Evolutionary conservation across 2,113 vertebrate species (phyloP).

Genomic region (Perca fluviatilis): DNA sequence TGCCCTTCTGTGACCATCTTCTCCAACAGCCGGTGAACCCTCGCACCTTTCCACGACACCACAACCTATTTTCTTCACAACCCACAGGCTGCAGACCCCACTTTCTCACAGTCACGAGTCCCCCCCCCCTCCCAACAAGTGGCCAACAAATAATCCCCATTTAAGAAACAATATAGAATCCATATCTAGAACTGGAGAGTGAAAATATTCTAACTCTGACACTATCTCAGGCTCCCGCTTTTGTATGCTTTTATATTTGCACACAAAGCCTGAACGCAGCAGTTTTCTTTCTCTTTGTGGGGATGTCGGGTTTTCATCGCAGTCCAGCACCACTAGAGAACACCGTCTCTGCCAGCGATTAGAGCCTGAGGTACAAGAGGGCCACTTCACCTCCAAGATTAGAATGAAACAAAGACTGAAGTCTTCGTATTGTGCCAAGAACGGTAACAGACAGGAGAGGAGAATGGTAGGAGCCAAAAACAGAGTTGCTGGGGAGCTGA

Average conservation of each 20-base stretch:
- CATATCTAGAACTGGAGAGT: slow-evolving; percentile 64
- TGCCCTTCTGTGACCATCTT: slow-evolving; percentile 64
- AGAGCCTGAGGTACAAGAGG: slow-evolving; percentile 71
- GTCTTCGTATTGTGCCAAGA: slow-evolving; percentile 72
- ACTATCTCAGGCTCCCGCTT: slow-evolving; percentile 79
- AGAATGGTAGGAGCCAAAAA: slow-evolving; percentile 55
- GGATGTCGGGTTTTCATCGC: slow-evolving; percentile 64
- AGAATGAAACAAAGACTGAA: slow-evolving; percentile 74
- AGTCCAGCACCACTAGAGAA: slow-evolving; percentile 72
- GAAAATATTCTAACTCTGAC: slow-evolving; percentile 71
- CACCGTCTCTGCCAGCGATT: slow-evolving; percentile 74
- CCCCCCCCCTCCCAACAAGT: slow-evolving; percentile 42
- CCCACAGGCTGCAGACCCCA: slow-evolving; percentile 30
- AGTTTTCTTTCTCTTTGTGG: slow-evolving; percentile 72
- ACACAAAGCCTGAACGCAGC: slow-evolving; percentile 77
- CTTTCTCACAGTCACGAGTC: slow-evolving; percentile 73
- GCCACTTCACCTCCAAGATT: slow-evolving; percentile 78
- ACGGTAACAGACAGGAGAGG: slow-evolving; percentile 51
- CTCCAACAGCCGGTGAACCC: slow-evolving; percentile 54
- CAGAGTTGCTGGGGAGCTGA: slow-evolving; percentile 50
- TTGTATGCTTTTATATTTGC: slow-evolving; percentile 81
- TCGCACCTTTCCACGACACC: slow-evolving; percentile 39
- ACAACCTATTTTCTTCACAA: slow-evolving; percentile 49
- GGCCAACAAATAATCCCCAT: slow-evolving; percentile 61
- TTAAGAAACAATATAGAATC: slow-evolving; percentile 70